A percentile compares a stretch with the other conserved stretches of the same genome.
These are phyloP conservation scores for Antitype chi DNA, from an alignment of 2,888 invertebrate genomes.

Conservation along the genomic window DNA sequence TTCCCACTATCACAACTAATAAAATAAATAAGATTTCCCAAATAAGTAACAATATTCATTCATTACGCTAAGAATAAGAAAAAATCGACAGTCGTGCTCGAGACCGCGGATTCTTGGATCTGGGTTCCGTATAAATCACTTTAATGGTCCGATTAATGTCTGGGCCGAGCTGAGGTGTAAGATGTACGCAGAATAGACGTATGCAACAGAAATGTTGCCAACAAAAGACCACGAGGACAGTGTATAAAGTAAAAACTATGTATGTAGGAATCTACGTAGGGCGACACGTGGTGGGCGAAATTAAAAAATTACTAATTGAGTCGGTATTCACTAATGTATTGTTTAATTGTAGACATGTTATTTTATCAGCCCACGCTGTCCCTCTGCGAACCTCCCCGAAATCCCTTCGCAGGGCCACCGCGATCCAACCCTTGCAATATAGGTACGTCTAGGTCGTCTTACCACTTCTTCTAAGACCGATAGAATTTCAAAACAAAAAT, in stretches of 20 bases:
- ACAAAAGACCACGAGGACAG: constrained; percentile 55
- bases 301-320: not conserved
- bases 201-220: constrained; percentile 69
- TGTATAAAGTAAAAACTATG: constrained; percentile 1
- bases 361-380: too few species aligned
- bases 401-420: too few species aligned
- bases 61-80: constrained; percentile 73
- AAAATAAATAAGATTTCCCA: constrained; percentile 17
- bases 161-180: constrained; percentile 75
- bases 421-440: too few species aligned
- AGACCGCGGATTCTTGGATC: constrained; percentile 76
- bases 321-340: not conserved
- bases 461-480: too few species aligned
- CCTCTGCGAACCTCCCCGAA: too few species aligned
- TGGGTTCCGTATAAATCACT: constrained; percentile 82
- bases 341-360: too few species aligned
- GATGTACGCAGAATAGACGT: constrained; percentile 73
- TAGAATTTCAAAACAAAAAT: not conserved
- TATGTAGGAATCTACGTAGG: not conserved
- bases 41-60: constrained; percentile 63
- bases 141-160: constrained; percentile 85
- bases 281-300: not conserved
- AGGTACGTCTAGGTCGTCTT: too few species aligned
- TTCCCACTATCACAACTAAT: not conserved
- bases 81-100: constrained; percentile 79